Percentiles rank a stretch among this genome's conserved stretches.
These are phyloP conservation scores for Proisotoma minuta DNA, from an alignment of 2,888 invertebrate genomes.

Conservation along the genomic window DNA sequence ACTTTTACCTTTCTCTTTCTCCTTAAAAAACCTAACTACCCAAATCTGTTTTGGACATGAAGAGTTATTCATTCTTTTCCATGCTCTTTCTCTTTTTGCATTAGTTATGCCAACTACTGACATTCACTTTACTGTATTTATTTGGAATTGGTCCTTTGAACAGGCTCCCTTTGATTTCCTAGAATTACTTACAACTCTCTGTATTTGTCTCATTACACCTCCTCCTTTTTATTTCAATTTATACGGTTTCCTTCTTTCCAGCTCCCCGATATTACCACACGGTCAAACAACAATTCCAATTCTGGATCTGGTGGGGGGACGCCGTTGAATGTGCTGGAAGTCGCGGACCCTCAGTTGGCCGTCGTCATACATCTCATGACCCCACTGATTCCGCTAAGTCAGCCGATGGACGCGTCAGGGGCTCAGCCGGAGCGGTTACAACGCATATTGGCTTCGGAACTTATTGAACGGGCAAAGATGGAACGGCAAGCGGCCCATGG, in stretches of 20 bases:
- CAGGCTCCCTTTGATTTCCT: too few relatives aligned
- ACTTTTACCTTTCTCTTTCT: not conserved
- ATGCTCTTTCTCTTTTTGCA: not conserved
- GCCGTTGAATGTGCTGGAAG: conserved; percentile 70
- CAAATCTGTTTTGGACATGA: conserved; percentile 12
- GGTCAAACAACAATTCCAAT: conserved; percentile 48
- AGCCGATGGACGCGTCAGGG: conserved; percentile 79
- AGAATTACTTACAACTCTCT: too few relatives aligned
- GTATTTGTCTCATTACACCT: too few relatives aligned
- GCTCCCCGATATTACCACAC: conserved; percentile 60
- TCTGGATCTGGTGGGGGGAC: conserved; percentile 49
- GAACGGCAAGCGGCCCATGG: conserved; percentile 71
- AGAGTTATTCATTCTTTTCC: conserved; percentile 9
- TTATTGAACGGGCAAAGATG: conserved; percentile 58
- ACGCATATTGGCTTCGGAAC: conserved; percentile 51
- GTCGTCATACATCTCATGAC: conserved; percentile 85
- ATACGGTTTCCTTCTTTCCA: too few relatives aligned
- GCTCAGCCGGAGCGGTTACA: conserved; percentile 74
- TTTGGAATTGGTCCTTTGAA: too few relatives aligned
- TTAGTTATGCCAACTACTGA: too few relatives aligned
- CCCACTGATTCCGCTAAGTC: conserved; percentile 71
- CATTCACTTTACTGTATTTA: too few relatives aligned
- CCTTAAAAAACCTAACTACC: not conserved
- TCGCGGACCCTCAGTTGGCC: conserved; percentile 80
- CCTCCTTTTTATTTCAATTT: too few relatives aligned